Evolutionary conservation across 53 echinoderm and acorn worm species (phyloP).

Genomic region (Temnopleurus reevesii): DNA sequence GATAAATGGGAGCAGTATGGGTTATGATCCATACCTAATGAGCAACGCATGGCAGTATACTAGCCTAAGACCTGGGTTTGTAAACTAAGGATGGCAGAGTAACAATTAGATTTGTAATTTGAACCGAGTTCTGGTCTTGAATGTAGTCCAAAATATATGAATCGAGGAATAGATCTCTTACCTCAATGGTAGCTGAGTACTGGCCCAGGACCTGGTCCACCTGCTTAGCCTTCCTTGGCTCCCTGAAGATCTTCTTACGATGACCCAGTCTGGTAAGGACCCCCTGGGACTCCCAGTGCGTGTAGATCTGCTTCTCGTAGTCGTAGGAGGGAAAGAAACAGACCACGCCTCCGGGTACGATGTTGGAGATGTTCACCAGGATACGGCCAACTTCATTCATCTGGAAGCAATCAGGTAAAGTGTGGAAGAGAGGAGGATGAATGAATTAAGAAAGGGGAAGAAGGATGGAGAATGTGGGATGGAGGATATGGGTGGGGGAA

Average conservation of each 20-base stretch:
- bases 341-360: conserved; percentile 94
- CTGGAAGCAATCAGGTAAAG: conserved; percentile 32
- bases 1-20: no score
- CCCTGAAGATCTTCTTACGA: conserved; percentile 88
- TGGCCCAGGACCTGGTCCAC: conserved; percentile 86
- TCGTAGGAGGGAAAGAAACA: conserved; percentile 98
- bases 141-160: no score
- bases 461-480: no score
- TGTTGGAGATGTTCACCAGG: conserved; percentile 81
- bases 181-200: conserved; percentile 86
- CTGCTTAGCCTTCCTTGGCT: conserved; percentile 90
- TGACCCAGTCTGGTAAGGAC: conserved; percentile 79
- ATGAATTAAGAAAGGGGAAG: no score
- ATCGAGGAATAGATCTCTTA: no score
- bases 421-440: neutral
- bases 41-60: no score
- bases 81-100: no score
- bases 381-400: conserved; percentile 97
- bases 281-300: conserved; percentile 83
- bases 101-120: no score
- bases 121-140: no score
- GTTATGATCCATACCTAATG: no score
- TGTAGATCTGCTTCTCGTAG: conserved; percentile 84
- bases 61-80: no score
- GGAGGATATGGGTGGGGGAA: neutral